phyloP scores from a whole-genome alignment of 2,888 invertebrate species.

The Tortricodes alternella region DNA sequence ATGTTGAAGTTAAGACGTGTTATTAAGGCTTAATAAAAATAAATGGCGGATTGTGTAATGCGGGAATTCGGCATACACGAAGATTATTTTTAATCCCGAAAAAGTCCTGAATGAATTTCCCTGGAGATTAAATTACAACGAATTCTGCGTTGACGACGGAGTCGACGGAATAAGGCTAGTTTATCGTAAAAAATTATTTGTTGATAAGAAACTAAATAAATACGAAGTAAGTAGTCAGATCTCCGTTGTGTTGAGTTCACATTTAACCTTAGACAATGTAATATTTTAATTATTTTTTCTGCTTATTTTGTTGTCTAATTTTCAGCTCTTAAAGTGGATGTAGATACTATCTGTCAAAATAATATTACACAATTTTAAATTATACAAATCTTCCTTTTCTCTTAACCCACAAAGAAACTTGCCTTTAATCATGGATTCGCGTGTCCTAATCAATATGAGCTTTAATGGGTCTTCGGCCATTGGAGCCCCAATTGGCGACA shows the following conservation, averaged over 20 bases:
- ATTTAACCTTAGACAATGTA: not conserved
- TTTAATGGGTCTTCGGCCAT: conserved; percentile 31
- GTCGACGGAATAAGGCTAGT: too few species aligned
- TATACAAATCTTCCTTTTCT: not conserved
- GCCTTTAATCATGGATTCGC: conserved; percentile 33
- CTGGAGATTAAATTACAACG: too few species aligned
- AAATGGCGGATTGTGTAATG: too few species aligned
- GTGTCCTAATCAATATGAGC: conserved; percentile 33
- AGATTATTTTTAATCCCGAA: too few species aligned
- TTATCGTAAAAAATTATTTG: not conserved
- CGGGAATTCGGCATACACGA: too few species aligned
- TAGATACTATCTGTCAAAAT: too few species aligned
- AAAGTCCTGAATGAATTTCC: too few species aligned
- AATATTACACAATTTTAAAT: not conserved
- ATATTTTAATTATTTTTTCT: not conserved
- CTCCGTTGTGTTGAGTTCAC: not conserved
- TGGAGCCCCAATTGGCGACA: conserved; percentile 38
- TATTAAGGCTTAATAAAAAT: too few species aligned
- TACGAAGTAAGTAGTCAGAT: not conserved
- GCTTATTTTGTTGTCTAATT: not conserved
- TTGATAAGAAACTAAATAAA: not conserved
- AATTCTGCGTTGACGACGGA: too few species aligned
- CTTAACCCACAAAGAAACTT: not conserved
- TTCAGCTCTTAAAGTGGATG: not conserved
- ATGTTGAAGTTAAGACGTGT: too few species aligned